These are phyloP conservation scores for Pantherophis vulpinus DNA, from an alignment of 2,797 vertebrate species.

Conservation along the genomic window DNA sequence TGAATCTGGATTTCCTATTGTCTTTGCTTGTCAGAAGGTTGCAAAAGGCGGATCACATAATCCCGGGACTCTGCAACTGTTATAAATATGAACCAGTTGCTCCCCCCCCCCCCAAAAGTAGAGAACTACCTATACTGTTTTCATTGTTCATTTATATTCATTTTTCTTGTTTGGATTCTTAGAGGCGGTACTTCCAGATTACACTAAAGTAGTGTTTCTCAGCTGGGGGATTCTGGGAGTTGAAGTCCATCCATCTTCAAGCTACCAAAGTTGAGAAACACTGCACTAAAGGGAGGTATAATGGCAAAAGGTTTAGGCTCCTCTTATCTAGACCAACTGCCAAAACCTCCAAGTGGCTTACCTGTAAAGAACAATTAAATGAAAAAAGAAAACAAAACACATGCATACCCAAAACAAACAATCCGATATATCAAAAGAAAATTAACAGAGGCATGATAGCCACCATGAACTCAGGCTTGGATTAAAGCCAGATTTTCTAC, in stretches of 20 bases:
- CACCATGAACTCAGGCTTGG: neutral
- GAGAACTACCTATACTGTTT: neutral
- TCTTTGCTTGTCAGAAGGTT: neutral
- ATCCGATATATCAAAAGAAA: neutral
- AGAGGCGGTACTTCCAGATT: neutral
- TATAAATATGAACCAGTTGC: neutral
- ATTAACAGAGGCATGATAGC: neutral
- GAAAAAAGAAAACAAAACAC: neutral
- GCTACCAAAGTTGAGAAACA: no score
- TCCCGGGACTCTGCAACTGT: neutral
- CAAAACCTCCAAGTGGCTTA: neutral
- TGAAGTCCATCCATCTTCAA: no score
- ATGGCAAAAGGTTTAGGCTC: neutral
- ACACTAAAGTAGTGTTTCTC: neutral
- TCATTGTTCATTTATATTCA: neutral
- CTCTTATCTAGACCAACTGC: neutral
- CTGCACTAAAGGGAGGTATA: neutral
- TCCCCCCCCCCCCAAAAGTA: neutral
- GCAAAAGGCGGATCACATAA: neutral
- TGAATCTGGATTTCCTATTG: neutral
- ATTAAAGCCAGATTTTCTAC: neutral
- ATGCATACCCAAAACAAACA: neutral
- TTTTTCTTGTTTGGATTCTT: neutral
- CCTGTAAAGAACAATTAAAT: neutral
- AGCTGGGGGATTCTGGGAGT: no score